Evolutionary conservation across 2,797 vertebrate genomes (phyloP), one percentile per base, ranked within the genome.

Genomic region (Etheostoma nigrum): DNA sequence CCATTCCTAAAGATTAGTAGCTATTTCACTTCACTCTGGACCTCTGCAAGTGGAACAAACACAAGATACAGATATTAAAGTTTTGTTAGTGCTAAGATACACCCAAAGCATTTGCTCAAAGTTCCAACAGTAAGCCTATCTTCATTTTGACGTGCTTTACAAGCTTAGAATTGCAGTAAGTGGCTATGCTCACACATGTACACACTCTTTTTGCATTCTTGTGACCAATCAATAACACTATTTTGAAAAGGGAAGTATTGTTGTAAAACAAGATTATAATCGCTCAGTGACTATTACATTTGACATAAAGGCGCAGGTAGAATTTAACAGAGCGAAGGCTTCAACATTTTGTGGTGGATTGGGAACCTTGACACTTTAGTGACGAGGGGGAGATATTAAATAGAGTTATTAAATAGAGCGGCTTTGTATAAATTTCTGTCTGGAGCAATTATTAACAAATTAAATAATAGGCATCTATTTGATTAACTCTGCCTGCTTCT

Each of bases 221-320:
- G 27, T 33, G 42, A 54, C 7, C 61, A 42, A 79, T 79, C 44
- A 76, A 67, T 82, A 47, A 47, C 27, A 59, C 9, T 25, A 9
- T 58, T 61, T 72, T 63, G 16, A 51, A 48, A 67, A 45, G 52
- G 2, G 7, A 60, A 59, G 59, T 51, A 42, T 61, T 69, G 54
- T 49, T 55, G 49, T 70, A 21, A 60, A 70, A 70, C 60, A 67
- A 68, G 53, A 55, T 53, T 21, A 23, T 30, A 55, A 47, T 48
- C 14, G 3, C 47, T 52, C 8, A 13, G 12, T 45, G 45, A 45
- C 48, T 16, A 16, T 44, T 13, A 40, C 7, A 12, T 68, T 62
- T 58, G 42, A 72, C 44, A 42, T 8, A 2, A 62, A 45, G 27
- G 4, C 47, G 36, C 48, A 54, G 16, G 13, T 30, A 21, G 21